Evolutionary conservation across 1,140 invertebrate species (phyloP).

Genomic region (Drosophila lini): DNA sequence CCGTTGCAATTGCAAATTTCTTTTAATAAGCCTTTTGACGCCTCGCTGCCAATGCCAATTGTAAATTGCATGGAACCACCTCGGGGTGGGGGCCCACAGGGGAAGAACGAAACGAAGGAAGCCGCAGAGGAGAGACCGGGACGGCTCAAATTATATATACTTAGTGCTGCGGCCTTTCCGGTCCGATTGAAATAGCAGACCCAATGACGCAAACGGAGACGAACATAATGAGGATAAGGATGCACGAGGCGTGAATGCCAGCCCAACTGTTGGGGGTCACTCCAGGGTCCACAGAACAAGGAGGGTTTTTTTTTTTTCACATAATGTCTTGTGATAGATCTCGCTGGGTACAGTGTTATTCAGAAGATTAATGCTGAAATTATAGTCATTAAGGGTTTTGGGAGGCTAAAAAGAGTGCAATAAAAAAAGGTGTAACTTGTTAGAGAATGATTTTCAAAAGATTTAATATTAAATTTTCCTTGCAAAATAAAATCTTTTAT

Average conservation of each 20-base stretch:
- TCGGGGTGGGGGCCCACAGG: background rate
- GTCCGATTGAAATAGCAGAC: conserved; percentile 72
- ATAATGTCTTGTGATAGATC: conserved; percentile 9
- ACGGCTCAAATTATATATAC: conserved; percentile 71
- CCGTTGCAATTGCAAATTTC: conserved; percentile 80
- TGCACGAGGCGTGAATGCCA: conserved; percentile 34
- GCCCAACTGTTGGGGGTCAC: conserved; percentile 44
- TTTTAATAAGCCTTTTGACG: conserved; percentile 83
- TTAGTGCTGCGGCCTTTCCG: conserved; percentile 56
- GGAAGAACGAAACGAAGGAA: conserved; percentile 1
- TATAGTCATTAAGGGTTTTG: background rate
- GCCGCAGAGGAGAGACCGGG: background rate
- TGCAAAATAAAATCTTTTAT: no score
- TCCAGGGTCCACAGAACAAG: conserved; percentile 5
- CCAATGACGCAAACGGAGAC: conserved; percentile 60
- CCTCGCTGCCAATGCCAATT: conserved; percentile 77
- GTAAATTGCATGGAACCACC: conserved; percentile 63
- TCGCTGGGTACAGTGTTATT: conserved; percentile 7
- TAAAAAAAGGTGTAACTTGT: background rate
- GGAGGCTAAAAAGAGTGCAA: background rate
- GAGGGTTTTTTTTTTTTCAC: background rate
- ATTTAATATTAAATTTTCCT: background rate
- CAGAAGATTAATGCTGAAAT: conserved; percentile 5
- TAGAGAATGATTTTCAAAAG: background rate
- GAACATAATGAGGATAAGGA: conserved; percentile 65